Percentiles rank a stretch among this genome's conserved stretches.
Conservation (phyloP, 2,797 vertebrate species). For the Champsocephalus gunnari region DNA sequence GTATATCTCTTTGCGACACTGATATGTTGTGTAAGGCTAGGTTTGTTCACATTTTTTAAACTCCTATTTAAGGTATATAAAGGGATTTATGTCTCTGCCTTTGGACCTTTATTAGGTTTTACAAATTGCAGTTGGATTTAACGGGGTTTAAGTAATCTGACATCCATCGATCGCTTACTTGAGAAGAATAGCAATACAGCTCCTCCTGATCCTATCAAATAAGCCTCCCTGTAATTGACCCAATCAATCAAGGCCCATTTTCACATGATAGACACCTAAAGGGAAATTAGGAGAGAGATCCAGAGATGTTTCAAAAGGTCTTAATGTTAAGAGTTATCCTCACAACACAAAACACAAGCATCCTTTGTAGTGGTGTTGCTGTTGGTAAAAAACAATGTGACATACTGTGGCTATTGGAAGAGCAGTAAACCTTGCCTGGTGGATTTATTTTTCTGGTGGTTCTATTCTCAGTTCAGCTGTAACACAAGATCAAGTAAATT, state of each 20-base stretch:
- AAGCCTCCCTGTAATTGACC: constrained; percentile 49
- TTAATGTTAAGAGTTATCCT: constrained; percentile 2
- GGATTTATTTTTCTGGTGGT: constrained; percentile 2
- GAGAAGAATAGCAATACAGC: constrained; percentile 9
- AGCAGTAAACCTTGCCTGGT: background rate
- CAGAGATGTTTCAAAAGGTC: constrained; percentile 12
- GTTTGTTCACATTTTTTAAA: background rate
- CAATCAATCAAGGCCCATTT: constrained; percentile 46
- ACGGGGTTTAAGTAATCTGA: constrained; percentile 44
- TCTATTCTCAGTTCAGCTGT: constrained; percentile 3
- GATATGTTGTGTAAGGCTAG: background rate
- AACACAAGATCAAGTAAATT: constrained; percentile 10
- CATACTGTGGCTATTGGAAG: background rate
- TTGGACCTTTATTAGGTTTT: constrained; percentile 20
- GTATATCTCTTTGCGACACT: background rate
- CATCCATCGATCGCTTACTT: constrained; percentile 28
- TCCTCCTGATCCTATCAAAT: constrained; percentile 22
- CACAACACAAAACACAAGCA: background rate
- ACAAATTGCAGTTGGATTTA: constrained; percentile 37
- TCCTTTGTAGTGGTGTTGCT: background rate
- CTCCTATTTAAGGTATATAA: constrained; percentile 2
- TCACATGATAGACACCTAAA: constrained; percentile 22
- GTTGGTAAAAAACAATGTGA: background rate
- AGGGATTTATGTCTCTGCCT: constrained; percentile 14
- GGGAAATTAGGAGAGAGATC: constrained; percentile 28